These are phyloP conservation scores for Leucoptera coffeella DNA, from an alignment of 2,888 invertebrate species.

Conservation along the genomic window DNA sequence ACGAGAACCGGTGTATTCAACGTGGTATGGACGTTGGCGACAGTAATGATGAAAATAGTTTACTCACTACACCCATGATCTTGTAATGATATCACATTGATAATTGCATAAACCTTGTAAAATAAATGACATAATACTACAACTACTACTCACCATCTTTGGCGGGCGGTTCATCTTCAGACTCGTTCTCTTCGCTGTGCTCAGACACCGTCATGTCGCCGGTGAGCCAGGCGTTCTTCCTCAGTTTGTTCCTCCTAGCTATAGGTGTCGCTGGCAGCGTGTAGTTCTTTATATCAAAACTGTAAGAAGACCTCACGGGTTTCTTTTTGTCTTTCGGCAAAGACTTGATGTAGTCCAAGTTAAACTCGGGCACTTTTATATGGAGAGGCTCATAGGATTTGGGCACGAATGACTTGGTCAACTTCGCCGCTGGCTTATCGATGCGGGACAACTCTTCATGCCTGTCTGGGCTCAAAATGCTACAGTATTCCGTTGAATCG, in stretches of 20 bases:
- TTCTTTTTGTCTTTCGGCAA: slow-evolving; percentile 21
- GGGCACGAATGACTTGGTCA: slow-evolving; percentile 39
- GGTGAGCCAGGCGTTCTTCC: slow-evolving; percentile 49
- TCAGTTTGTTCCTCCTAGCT: slow-evolving; percentile 46
- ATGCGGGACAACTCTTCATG: slow-evolving; percentile 14
- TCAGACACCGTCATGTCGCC: slow-evolving; percentile 21
- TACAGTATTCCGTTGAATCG: slow-evolving; percentile 46
- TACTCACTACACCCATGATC: too few species aligned
- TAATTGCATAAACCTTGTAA: too few species aligned
- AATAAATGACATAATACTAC: too few species aligned
- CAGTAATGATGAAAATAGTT: too few species aligned
- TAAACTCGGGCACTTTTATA: slow-evolving; percentile 37
- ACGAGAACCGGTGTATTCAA: slow-evolving; percentile 10
- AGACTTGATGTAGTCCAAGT: slow-evolving; percentile 28
- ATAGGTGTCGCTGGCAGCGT: slow-evolving; percentile 47
- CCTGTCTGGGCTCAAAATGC: slow-evolving; percentile 32
- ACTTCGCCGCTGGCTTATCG: slow-evolving; percentile 20
- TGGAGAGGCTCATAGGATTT: slow-evolving; percentile 41
- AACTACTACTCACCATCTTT: slow-evolving; percentile 13
- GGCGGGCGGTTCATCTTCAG: slow-evolving; percentile 7
- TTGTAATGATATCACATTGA: too few species aligned
- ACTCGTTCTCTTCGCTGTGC: slow-evolving; percentile 8
- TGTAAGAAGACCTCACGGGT: slow-evolving; percentile 25
- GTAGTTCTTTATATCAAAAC: slow-evolving; percentile 40
- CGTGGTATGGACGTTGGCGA: slow-evolving; percentile 10